Evolutionary conservation across 2,113 vertebrate genomes (phyloP), one percentile per base, ranked within the genome.

Genomic region (Peromyscus maniculatus): DNA sequence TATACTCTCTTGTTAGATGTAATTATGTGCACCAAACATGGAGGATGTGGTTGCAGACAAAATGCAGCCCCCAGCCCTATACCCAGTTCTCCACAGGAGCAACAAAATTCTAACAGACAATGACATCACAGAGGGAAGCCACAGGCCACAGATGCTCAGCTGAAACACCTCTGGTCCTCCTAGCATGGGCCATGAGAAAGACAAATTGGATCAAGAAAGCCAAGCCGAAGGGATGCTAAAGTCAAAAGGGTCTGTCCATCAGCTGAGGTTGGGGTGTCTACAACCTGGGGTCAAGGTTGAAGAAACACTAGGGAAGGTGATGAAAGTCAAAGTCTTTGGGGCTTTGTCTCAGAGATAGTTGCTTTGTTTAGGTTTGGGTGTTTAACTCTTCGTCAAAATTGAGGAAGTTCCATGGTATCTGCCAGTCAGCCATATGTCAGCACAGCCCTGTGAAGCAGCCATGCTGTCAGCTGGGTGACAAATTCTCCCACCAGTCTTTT

Each of bases 401-500:
- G 67, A 62, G 0, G 9, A 57, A 80, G 11, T 3, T 4, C 24
- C 2, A 0, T 0, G 8, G 55, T 59, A 43, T 33, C 2, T 64
- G 96, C 94, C 93, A 69, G 87, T 91, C 28, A 89, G 15, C 86
- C 57, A 62, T 92, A 52, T 78, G 55, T 78, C 5, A 43, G 59
- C 6, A 5, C 4, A 3, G 72, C 11, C 36, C 0, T 31, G 43
- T 26, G 31, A 59, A 71, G 39, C 49, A 80, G 28, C 0, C 39
- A 5, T 8, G 33, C 28, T n/a, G n/a, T 91, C 71, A 75, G 89
- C 91, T 2, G 55, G 91, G 75, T 95, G 90, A 97, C 71, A 90
- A 96, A 96, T 97, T 97, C 97, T 97, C 96, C 97, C 91, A 94
- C 82, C 97, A 97, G 95, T 98, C 93, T 97, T 97, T 95, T 97